Evolutionary conservation across 2,888 invertebrate species (phyloP).

Genomic region (Phaedon cochleariae): DNA sequence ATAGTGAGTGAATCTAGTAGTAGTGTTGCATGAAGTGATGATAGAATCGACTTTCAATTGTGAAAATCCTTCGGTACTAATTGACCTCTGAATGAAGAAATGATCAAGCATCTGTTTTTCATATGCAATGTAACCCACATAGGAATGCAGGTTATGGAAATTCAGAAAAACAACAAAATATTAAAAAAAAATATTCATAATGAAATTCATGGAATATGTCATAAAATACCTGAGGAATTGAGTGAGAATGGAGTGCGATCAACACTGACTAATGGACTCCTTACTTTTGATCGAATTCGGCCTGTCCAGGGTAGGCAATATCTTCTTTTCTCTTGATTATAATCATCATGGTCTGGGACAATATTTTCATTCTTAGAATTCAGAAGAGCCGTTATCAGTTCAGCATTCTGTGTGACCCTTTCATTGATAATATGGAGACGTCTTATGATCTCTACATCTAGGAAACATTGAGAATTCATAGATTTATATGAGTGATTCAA

Average conservation of each 20-base stretch:
- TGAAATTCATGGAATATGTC: conserved; percentile 4
- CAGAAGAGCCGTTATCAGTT: no score
- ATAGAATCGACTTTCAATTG: not conserved
- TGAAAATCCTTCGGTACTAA: not conserved
- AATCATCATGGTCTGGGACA: not conserved
- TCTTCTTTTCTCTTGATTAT: conserved; percentile 4
- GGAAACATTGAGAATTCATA: no score
- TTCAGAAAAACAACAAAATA: not conserved
- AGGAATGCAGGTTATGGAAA: not conserved
- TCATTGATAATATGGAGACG: no score
- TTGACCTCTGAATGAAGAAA: not conserved
- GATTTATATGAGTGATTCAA: not conserved
- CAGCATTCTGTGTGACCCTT: no score
- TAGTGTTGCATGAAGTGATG: no score
- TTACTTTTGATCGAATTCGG: not conserved
- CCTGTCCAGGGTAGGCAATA: not conserved
- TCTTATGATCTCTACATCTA: no score
- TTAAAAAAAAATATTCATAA: not conserved
- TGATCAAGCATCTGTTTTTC: not conserved
- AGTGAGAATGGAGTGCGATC: no score
- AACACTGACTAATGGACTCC: not conserved
- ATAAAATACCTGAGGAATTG: no score
- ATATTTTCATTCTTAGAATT: not conserved
- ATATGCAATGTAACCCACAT: not conserved
- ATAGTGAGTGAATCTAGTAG: no score